These are phyloP conservation scores for Merops nubicus DNA, from an alignment of 2,113 vertebrate species.

Conservation along the genomic window DNA sequence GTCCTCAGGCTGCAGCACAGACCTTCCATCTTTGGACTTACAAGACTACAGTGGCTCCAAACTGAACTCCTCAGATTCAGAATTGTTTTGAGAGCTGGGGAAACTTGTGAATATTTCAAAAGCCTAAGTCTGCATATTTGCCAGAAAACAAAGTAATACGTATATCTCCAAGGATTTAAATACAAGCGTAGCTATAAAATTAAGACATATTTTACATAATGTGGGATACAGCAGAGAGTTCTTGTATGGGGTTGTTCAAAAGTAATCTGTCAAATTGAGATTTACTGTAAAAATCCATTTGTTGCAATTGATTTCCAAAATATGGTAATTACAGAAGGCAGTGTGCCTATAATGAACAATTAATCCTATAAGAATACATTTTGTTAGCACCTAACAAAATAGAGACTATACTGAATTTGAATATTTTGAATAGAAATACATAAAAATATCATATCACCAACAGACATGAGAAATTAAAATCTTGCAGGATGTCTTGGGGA, in stretches of 20 bases:
- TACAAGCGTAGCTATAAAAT: neutral
- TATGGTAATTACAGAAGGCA: neutral
- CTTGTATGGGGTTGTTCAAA: neutral
- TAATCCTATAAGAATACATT: neutral
- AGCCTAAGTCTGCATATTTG: neutral
- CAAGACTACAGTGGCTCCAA: neutral
- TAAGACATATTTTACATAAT: neutral
- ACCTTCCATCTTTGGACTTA: neutral
- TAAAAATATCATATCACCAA: neutral
- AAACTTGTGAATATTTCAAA: neutral
- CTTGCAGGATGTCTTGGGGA: neutral
- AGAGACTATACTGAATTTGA: neutral
- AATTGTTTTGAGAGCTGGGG: neutral
- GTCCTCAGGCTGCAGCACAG: neutral
- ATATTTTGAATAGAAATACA: neutral
- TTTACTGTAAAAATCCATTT: neutral
- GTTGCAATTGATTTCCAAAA: neutral
- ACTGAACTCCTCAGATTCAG: neutral
- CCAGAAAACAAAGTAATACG: neutral
- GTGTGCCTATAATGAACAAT: neutral
- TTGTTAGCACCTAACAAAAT: neutral
- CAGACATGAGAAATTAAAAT: neutral
- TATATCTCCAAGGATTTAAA: neutral
- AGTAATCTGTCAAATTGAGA: neutral
- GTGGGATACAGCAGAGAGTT: neutral